phyloP scores from a whole-genome alignment of 2,797 vertebrate genomes.

The Tenualosa thibaudeaui region DNA sequence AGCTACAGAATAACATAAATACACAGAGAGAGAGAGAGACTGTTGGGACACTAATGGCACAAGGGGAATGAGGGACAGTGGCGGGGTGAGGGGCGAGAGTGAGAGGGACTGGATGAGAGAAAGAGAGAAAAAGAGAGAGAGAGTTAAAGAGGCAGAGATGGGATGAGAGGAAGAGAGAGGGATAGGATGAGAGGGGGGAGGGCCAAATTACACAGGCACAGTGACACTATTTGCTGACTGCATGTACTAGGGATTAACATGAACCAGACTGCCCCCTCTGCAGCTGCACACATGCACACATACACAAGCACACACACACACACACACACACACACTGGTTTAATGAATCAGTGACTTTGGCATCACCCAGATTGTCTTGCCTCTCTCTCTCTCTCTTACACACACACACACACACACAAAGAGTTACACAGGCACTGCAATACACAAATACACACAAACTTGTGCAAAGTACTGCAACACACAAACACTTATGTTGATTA shows the following conservation, averaged over 20 bases:
- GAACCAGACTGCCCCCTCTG: conserved; percentile 39
- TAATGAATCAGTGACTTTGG: conserved; percentile 38
- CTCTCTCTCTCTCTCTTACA: conserved; percentile 40
- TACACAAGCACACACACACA: neutral
- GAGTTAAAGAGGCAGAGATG: conserved; percentile 7
- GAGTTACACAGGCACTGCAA: conserved; percentile 9
- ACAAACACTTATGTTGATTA: conserved; percentile 54
- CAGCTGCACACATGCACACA: conserved; percentile 33
- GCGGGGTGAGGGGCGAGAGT: neutral
- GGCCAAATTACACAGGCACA: conserved; percentile 8
- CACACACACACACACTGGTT: neutral
- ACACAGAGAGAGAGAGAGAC: neutral
- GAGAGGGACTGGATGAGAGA: too few relatives aligned
- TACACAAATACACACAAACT: conserved; percentile 28
- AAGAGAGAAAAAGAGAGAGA: too few relatives aligned
- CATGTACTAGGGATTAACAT: conserved; percentile 49
- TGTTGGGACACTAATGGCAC: too few relatives aligned
- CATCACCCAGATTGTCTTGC: conserved; percentile 53
- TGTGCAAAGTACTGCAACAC: conserved; percentile 26
- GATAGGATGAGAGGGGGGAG: neutral
- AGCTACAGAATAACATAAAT: neutral
- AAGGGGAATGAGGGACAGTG: too few relatives aligned
- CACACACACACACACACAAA: conserved; percentile 35
- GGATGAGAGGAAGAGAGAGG: neutral
- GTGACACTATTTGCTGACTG: conserved; percentile 44